Conservation (phyloP, 2,113 vertebrate species). For the Elaphurus davidianus region DNA sequence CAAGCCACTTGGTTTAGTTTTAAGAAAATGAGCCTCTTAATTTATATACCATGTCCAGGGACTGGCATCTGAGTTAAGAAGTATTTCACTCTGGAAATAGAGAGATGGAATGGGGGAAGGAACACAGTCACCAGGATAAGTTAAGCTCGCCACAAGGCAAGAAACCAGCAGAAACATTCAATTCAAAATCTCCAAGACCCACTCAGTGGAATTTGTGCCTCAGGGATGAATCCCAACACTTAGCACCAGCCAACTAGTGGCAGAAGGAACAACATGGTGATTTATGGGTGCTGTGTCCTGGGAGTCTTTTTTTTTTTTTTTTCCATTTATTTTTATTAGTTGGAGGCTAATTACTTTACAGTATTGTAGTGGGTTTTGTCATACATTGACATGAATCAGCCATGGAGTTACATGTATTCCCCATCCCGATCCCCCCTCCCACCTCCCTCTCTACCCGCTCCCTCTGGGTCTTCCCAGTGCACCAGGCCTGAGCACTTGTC, state of each 20-base stretch:
- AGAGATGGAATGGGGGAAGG: not conserved
- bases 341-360: no score
- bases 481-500: no score
- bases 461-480: no score
- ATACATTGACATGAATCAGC: no score
- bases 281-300: not conserved
- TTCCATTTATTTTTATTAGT: no score
- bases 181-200: not conserved
- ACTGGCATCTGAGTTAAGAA: not conserved
- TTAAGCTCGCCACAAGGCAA: not conserved
- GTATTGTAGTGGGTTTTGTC: no score
- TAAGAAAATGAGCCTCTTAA: conserved; percentile 27
- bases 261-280: not conserved
- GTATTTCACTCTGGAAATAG: not conserved
- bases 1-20: conserved; percentile 11
- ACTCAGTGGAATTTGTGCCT: not conserved
- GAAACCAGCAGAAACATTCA: not conserved
- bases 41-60: not conserved
- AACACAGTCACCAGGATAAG: not conserved
- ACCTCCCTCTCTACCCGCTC: no score
- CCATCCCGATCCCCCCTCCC: no score
- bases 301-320: not conserved
- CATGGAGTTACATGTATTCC: no score
- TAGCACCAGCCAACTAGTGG: conserved; percentile 70
- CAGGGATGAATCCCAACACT: not conserved